A percentile compares a stretch with the other conserved stretches of the same genome.
phyloP scores from a whole-genome alignment of 2,797 vertebrate genomes.

The Gobionotothen gibberifrons region DNA sequence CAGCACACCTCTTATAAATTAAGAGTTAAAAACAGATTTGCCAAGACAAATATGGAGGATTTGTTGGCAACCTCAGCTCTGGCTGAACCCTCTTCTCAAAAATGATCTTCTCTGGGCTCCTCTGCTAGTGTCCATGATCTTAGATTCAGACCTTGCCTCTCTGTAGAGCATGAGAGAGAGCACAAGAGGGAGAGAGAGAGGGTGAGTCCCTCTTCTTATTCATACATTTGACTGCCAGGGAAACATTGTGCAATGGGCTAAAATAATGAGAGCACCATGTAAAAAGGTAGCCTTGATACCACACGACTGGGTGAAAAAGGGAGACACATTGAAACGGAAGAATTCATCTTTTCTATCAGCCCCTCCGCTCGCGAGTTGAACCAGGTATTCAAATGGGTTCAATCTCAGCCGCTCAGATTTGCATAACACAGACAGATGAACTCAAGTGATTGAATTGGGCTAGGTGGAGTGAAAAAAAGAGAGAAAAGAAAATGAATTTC shows the following conservation, averaged over 20 bases:
- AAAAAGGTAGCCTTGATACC: conserved; percentile 85
- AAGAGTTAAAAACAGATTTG: conserved; percentile 20
- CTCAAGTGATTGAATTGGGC: conserved; percentile 85
- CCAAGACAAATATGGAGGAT: conserved; percentile 14
- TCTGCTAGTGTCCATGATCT: conserved; percentile 72
- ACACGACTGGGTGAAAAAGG: conserved; percentile 73
- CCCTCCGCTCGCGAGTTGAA: conserved; percentile 73
- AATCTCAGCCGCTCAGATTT: conserved; percentile 82
- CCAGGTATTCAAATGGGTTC: conserved; percentile 82
- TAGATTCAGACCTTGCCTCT: conserved; percentile 61
- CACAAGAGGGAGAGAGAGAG: conserved; percentile 31
- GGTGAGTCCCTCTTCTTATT: conserved; percentile 67
- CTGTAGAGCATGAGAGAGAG: conserved; percentile 41
- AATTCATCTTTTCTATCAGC: conserved; percentile 79
- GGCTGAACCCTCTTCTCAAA: conserved; percentile 56
- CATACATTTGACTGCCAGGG: conserved; percentile 68
- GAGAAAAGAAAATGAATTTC: conserved; percentile 78
- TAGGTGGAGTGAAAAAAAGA: conserved; percentile 69
- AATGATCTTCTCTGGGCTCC: conserved; percentile 55
- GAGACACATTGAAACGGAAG: conserved; percentile 79
- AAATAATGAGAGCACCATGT: conserved; percentile 79
- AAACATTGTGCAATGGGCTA: conserved; percentile 76
- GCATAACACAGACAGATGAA: conserved; percentile 84
- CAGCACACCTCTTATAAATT: neutral
- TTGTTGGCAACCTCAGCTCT: conserved; percentile 54